A percentile compares a stretch with the other conserved stretches of the same genome.
phyloP scores from a whole-genome alignment of 2,888 invertebrate species.

The Drosophila phalerata region DNA sequence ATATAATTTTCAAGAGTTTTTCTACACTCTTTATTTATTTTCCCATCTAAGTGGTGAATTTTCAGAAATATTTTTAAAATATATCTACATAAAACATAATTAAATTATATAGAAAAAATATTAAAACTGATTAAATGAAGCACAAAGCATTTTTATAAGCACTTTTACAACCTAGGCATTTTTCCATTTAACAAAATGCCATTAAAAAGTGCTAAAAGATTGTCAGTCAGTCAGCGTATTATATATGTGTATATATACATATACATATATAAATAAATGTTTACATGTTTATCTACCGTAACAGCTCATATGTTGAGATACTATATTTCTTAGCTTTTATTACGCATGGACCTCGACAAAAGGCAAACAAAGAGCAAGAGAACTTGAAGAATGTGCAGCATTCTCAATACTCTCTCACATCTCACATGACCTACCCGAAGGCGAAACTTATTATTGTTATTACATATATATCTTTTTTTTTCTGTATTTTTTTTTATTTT shows the following conservation, averaged over 20 bases:
- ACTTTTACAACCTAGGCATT: not conserved
- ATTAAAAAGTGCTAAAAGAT: not conserved
- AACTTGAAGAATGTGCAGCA: constrained; percentile 60
- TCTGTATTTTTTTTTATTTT: constrained; percentile 21
- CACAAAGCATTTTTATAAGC: not conserved
- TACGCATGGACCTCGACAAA: constrained; percentile 51
- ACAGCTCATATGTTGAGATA: constrained; percentile 28
- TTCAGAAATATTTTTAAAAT: too few species aligned
- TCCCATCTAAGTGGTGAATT: too few species aligned
- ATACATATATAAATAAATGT: not conserved
- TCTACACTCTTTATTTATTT: too few species aligned
- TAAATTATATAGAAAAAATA: not conserved
- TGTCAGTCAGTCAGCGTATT: not conserved
- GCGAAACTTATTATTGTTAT: constrained; percentile 81
- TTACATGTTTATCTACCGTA: constrained; percentile 9
- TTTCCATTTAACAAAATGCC: not conserved
- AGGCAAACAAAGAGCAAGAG: constrained; percentile 24
- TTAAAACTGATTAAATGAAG: not conserved
- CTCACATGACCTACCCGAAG: constrained; percentile 81
- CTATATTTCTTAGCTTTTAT: constrained; percentile 69
- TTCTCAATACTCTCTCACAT: constrained; percentile 26
- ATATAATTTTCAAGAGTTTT: too few species aligned
- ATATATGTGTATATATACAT: not conserved
- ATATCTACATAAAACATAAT: not conserved
- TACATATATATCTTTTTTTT: constrained; percentile 23